Base-by-base conservation (phyloP, 1,140 invertebrate genomes). In the Brachionus manjavacas region DNA sequence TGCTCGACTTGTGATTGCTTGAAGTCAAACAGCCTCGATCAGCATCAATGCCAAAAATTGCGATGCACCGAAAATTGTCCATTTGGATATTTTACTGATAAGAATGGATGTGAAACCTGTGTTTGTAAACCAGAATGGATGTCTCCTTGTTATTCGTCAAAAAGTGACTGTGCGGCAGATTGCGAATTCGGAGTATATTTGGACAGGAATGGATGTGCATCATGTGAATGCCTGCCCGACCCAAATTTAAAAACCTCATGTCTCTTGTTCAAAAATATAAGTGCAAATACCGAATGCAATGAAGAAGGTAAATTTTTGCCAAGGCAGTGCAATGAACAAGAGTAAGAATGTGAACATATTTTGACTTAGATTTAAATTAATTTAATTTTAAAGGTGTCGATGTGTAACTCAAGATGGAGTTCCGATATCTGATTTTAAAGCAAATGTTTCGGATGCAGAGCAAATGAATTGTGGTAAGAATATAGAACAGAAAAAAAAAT, bases 401-500 rank as follows among this genome's bases (percentile, higher is more conserved):
- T 83, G 80, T 43, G 80, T 83, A 7, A 83, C 28, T 16, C 11
- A 20, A 70, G 41, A 46, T 43, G 80, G 80, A 20, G 4, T 72
- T 43, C 60, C 64, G 16, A 81, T 81, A 39, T 81, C 79, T 1
- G 52, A 83, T 43, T 68, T 83, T 72, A 83, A 52, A 20, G 46
- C 55, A n/a, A 46, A 68, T 35, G 35, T 41, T n/a, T 83, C 80
- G 3, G 31, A 83, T 31, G 28, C 66, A 49, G 43, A 68, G 7
- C 4, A 68, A 16, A 83, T 83, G 39, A 83, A 83, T 43, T 83
- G 80, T 83, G 80, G 79, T 83, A 83, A 83, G 78, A 43, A 16
- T 41, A 35, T 7, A 0, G 31, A 28, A 28, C 1, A 3, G 28
- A n/a, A n/a, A n/a, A n/a, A n/a, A n/a, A n/a, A n/a, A n/a, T n/a